Evolutionary conservation across 2,113 vertebrate species (phyloP).

Genomic region (Camelus bactrianus): DNA sequence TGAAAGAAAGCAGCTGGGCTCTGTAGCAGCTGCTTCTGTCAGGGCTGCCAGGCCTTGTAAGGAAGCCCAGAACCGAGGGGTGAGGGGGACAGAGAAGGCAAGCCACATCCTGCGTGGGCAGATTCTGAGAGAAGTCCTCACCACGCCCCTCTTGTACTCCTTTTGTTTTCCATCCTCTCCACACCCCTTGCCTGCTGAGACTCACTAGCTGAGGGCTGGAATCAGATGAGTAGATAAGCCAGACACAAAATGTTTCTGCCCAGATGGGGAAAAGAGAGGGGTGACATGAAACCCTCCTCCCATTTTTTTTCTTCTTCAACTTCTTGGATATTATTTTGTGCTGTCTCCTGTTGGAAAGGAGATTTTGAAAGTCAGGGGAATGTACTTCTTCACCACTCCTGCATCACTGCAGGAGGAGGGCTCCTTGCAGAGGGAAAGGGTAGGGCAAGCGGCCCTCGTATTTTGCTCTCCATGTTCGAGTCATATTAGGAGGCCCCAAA

Average conservation of each 20-base stretch:
- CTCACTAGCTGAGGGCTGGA: not conserved
- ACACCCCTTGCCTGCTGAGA: not conserved
- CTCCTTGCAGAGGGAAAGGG: not conserved
- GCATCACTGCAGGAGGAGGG: not conserved
- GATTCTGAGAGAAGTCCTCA: not conserved
- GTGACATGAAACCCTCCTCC: not conserved
- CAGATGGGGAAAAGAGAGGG: conserved; percentile 53
- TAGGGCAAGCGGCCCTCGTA: not conserved
- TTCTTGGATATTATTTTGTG: conserved; percentile 28
- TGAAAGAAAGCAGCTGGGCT: not conserved
- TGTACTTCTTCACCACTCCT: not conserved
- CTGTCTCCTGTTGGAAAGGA: not conserved
- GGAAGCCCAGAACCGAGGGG: not conserved
- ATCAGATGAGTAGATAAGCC: not conserved
- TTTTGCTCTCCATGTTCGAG: not conserved
- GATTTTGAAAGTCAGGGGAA: not conserved
- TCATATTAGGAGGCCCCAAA: not conserved
- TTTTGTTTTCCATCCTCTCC: conserved; percentile 27
- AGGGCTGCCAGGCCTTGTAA: not conserved
- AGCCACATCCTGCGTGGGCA: not conserved
- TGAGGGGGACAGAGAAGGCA: not conserved
- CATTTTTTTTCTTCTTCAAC: conserved; percentile 18
- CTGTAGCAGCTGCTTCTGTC: not conserved
- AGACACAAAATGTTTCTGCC: not conserved
- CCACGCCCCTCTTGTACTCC: not conserved